phyloP scores from a whole-genome alignment of 1,140 invertebrate species.

The Musca vetustissima region DNA sequence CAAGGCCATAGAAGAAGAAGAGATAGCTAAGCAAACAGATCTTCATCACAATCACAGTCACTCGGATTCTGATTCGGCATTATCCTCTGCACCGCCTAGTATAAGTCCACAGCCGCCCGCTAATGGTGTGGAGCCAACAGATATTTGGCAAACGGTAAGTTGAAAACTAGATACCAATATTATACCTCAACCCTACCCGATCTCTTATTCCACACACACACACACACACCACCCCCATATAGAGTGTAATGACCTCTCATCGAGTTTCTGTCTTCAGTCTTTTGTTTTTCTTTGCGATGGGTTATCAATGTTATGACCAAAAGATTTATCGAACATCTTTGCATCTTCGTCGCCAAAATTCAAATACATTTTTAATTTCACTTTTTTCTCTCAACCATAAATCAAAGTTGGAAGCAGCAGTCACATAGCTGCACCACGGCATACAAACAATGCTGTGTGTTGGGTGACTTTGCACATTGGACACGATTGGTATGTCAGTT shows the following conservation, averaged over 20 bases:
- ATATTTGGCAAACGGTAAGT: conserved; percentile 55
- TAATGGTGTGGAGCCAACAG: conserved; percentile 46
- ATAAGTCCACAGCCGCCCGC: conserved; percentile 54
- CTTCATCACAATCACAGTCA: conserved; percentile 39
- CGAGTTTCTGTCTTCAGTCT: conserved; percentile 25
- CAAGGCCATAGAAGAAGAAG: conserved; percentile 25
- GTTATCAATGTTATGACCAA: not conserved
- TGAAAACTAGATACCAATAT: no score
- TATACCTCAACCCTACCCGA: no score
- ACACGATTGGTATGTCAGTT: conserved; percentile 11
- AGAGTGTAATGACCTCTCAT: no score
- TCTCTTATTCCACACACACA: no score
- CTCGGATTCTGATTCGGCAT: conserved; percentile 54
- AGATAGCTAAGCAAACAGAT: conserved; percentile 35
- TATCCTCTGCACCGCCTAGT: conserved; percentile 54
- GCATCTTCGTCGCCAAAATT: no score
- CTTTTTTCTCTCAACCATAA: conserved; percentile 9
- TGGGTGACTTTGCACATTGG: conserved; percentile 2
- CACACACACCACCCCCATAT: no score
- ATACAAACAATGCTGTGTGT: not conserved
- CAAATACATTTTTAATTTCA: conserved; percentile 8
- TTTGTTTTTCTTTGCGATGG: not conserved
- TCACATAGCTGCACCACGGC: not conserved
- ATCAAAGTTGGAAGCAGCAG: not conserved
- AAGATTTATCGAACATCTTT: not conserved